Base-by-base conservation (phyloP, 1,140 invertebrate species). In the Zaprionus taronus region DNA sequence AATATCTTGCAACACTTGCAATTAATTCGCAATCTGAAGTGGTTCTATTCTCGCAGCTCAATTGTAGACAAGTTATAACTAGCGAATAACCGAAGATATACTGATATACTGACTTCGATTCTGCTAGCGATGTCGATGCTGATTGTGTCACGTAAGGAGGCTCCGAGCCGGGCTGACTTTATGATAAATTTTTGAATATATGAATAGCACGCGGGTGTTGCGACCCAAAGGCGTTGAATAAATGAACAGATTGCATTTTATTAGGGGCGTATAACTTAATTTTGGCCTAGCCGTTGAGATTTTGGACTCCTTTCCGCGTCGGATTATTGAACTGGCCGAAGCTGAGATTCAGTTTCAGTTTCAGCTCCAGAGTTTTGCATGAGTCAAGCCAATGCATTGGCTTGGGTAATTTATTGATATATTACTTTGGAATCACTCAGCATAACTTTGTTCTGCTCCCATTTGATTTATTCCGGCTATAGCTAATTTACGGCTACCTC, bases 131-230 rank as follows among this genome's bases (percentile, higher is more conserved):
- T 44, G 26, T 26, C 17, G 31, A 26, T 47, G 38, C 4, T 31
- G 28, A 73, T 78, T 57, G 56, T 67, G 82, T 77, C 83, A 86
- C 83, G 83, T 85, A 85, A 85, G 83, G 77, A 74, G 83, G 36
- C 66, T 66, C 56, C 71, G 41, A 47, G 26, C 60, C 44, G 58
- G 69, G 56, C 79, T 72, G 81, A 61, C 72, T 84, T 80, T 90
- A 90, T 90, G 85, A 90, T 90, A 85, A 85, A 90, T 90, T 90
- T 90, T 90, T 90, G 85, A 90, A 90, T 90, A 91, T 90, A 90
- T 90, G 85, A 90, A 90, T 90, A 90, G 85, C 77, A 72, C 58
- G 34, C 44, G 34, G 20, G 72, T 89, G 81, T 72, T 79, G 86
- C 85, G 90, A 90, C 79, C 77, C 90, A 74, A 58, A 58, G 53